phyloP scores from a whole-genome alignment of 2,113 vertebrate genomes.

The Megaceryle torquata region DNA sequence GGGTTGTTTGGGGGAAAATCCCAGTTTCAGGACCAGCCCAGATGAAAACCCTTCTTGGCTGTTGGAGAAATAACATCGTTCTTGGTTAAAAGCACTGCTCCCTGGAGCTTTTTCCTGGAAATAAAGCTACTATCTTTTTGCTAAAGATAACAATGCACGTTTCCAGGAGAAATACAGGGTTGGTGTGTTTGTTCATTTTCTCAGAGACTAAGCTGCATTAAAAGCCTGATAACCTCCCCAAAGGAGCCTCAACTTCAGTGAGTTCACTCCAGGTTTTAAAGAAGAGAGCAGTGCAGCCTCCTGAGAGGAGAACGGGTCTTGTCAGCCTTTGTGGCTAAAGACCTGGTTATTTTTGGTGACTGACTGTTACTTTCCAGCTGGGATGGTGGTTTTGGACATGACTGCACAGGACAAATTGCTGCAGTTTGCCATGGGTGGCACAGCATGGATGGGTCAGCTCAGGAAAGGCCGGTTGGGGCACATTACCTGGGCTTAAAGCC shows the following conservation, averaged over 20 bases:
- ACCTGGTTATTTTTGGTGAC: background rate
- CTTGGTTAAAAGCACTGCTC: background rate
- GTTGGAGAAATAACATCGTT: background rate
- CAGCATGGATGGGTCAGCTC: background rate
- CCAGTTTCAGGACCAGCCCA: background rate
- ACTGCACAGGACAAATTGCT: background rate
- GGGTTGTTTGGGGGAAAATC: background rate
- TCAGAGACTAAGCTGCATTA: background rate
- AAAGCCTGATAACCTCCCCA: background rate
- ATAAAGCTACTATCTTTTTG: background rate
- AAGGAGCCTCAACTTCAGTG: background rate
- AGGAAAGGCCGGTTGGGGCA: background rate
- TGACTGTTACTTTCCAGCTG: background rate
- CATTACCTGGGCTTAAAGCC: background rate
- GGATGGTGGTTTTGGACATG: background rate
- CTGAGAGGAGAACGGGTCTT: background rate
- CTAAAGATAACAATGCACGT: background rate
- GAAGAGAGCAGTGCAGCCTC: background rate
- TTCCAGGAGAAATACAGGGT: background rate
- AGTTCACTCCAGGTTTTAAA: background rate
- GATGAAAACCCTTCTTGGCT: background rate
- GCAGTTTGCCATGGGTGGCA: accelerated
- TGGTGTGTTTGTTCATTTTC: background rate
- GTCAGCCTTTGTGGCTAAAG: background rate
- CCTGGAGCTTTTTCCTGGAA: background rate